Conservation (phyloP, 2,888 invertebrate species). For the Hemithea aestivaria region DNA sequence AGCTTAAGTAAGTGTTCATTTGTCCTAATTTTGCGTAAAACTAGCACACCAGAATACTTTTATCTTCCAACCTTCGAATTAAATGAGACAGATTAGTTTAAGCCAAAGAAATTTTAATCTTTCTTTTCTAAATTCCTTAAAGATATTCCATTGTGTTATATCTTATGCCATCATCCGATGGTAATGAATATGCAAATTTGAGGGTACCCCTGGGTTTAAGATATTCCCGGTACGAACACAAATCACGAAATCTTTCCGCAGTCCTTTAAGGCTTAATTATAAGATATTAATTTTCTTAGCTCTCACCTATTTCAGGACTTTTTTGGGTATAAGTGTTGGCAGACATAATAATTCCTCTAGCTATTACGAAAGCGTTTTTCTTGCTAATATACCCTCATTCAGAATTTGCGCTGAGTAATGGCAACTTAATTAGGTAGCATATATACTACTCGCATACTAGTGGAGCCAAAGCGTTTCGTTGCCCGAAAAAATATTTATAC, state of each 20-base stretch:
- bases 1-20: too few relatives aligned
- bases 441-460: too few relatives aligned
- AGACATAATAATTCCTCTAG: conserved; percentile 4
- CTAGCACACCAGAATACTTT: too few relatives aligned
- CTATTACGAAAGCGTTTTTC: too few relatives aligned
- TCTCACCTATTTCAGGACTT: too few relatives aligned
- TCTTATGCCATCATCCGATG: conserved; percentile 32
- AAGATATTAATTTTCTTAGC: conserved; percentile 4
- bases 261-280: conserved; percentile 12
- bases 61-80: too few relatives aligned
- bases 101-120: too few relatives aligned
- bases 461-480: too few relatives aligned
- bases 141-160: conserved; percentile 28
- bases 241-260: conserved; percentile 16
- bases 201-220: conserved; percentile 30
- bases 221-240: conserved; percentile 22
- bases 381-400: background rate
- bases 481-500: too few relatives aligned
- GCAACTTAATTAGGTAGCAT: conserved; percentile 5
- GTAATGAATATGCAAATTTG: conserved; percentile 44
- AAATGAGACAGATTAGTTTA: too few relatives aligned
- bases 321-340: too few relatives aligned
- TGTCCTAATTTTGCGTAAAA: too few relatives aligned
- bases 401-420: conserved; percentile 10
- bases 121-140: conserved; percentile 5